Base-by-base conservation (phyloP, 2,888 invertebrate species). In the Lepidocyrtoides sp. region DNA sequence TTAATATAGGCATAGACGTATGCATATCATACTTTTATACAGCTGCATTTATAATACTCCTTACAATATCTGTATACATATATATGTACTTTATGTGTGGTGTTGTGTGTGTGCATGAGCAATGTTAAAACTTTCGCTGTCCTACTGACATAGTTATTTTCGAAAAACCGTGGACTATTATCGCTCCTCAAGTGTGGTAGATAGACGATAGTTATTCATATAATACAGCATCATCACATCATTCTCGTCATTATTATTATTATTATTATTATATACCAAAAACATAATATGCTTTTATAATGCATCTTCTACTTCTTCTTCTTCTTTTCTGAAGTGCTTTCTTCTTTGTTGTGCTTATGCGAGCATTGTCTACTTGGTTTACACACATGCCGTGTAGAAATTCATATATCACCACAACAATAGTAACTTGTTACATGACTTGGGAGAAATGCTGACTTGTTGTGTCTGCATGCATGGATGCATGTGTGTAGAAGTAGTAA, bases 91-190 rank as follows among this genome's bases (percentile, higher is more conserved):
- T n/a, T n/a, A n/a, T n/a, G n/a, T n/a, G n/a, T n/a, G n/a, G n/a
- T n/a, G n/a, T n/a, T n/a, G n/a, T 54, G 79, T 57, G 54, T 92
- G 83, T 92, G 92, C 83, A 83, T 92, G 89, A 86, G 91, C 91
- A 89, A 89, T 85, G 89, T 66, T 89, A 84, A 88, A 94, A 94
- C 94, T 94, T 94, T 94, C 94, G 94, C 94, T 94, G 94, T 89
- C 94, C 94, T 92, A 94, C 94, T 94, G 93, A 94, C 94, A 94
- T 93, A 94, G 90, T 81, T 91, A 85, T 91, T 91, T 87, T 91
- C 85, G 44, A 85, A 85, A 91, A 91, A 91, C 90, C 92, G 92
- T 94, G 60, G 91, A 88, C 92, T 91, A 85, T 86, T 91, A 85
- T 91, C 90, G 85, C 57, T 91, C 90, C 90, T 91, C 85, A 89